Conservation (phyloP, 2,888 invertebrate genomes). For the Euplagia quadripunctaria region DNA sequence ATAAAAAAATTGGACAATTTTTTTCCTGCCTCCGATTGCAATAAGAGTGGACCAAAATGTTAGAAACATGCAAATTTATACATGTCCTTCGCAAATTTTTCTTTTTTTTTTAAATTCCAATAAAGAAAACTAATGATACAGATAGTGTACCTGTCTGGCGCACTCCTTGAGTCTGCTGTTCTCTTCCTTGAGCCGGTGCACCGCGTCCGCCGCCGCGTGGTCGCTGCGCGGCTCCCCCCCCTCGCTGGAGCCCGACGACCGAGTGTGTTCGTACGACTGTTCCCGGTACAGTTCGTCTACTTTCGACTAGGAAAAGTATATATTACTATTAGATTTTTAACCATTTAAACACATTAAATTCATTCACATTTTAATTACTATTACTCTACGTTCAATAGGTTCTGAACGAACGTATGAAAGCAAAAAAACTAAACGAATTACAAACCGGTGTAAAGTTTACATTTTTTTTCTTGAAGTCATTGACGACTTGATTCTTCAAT, state of each 20-base stretch:
- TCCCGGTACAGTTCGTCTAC: slow-evolving; percentile 52
- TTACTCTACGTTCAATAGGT: too few relatives aligned
- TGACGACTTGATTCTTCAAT: slow-evolving; percentile 68
- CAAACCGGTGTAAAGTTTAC: slow-evolving; percentile 75
- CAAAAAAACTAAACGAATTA: slow-evolving; percentile 13
- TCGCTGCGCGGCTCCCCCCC: slow-evolving; percentile 29
- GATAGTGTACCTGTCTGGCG: slow-evolving; percentile 67
- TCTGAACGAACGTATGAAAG: too few relatives aligned
- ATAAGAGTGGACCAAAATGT: too few relatives aligned
- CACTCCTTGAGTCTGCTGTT: slow-evolving; percentile 68
- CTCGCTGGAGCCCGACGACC: slow-evolving; percentile 56
- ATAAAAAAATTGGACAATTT: too few relatives aligned
- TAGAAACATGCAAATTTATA: too few relatives aligned
- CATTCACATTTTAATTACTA: too few relatives aligned
- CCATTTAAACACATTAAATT: too few relatives aligned
- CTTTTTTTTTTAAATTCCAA: too few relatives aligned
- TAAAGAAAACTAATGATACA: neutral
- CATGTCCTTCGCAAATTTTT: too few relatives aligned
- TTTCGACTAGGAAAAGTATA: slow-evolving; percentile 53
- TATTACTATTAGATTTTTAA: neutral
- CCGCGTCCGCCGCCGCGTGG: slow-evolving; percentile 24
- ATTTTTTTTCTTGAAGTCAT: slow-evolving; percentile 80
- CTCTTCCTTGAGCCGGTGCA: slow-evolving; percentile 61
- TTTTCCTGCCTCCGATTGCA: too few relatives aligned
- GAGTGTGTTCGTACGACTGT: slow-evolving; percentile 37